Evolutionary conservation across 2,797 vertebrate species (phyloP), one percentile per base, ranked within the genome.

Genomic region (Echeneis naucrates): DNA sequence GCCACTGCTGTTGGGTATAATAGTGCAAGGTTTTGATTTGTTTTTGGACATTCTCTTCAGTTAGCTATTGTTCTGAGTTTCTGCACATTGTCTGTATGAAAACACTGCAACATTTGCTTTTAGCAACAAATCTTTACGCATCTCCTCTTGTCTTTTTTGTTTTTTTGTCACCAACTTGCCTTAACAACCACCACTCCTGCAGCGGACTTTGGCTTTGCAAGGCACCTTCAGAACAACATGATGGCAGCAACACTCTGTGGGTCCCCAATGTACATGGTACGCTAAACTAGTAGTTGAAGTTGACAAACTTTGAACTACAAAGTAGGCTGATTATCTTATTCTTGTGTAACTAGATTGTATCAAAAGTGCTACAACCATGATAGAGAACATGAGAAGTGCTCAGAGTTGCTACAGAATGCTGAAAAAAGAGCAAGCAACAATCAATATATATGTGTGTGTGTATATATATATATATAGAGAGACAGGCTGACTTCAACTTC

Each of bases 201-300:
- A 99, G 98, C 98, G 48, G 98, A 99, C 91, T 99, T 99, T 77
- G 98, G 98, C 19, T 99, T 99, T 75, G 98, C 98, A 27, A 91
- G 98, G 2, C 95, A 99, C 58, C 95, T 99, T 57, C 98, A 99
- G 93, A 98, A 92, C 92, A 99, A 99, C 86, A 99, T 97, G 97
- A 98, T 99, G 97, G 98, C 98, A 0, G 98, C 97, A n/a, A 99
- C 98, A 0, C 90, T 99, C 50, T 99, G 98, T 38, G 98, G 98
- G 1, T 99, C 98, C 11, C 98, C 98, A 0, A 99, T 99, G 98
- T 99, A 99, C 79, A 99, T 99, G 98, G 98, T 98, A 89, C 90
- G 93, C 76, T n/a, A n/a, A n/a, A n/a, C n/a, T n/a, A n/a, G n/a
- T n/a, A n/a, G n/a, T n/a, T n/a, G n/a, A n/a, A n/a, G n/a, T n/a